phyloP scores from a whole-genome alignment of 1,140 invertebrate species.

The Drosophila ogumai region DNA sequence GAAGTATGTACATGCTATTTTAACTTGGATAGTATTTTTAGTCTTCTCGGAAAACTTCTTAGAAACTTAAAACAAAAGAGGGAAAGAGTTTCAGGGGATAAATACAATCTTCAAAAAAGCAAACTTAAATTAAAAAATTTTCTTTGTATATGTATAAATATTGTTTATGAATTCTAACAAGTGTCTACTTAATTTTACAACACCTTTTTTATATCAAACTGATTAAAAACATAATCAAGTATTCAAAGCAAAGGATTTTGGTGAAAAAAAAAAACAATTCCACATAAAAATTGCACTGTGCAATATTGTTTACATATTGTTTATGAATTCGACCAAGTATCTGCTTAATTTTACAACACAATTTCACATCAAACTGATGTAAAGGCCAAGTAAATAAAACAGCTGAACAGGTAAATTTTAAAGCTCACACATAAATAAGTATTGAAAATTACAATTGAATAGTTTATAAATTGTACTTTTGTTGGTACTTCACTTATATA shows the following conservation, averaged over 20 bases:
- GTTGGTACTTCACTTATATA: background rate
- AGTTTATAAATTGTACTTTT: background rate
- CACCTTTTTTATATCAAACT: background rate
- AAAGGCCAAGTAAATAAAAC: background rate
- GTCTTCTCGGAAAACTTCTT: background rate
- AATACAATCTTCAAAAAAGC: background rate
- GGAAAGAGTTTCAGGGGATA: background rate
- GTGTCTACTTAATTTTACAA: no score
- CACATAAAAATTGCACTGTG: no score
- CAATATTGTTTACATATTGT: no score
- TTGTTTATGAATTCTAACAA: background rate
- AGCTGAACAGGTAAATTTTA: no score
- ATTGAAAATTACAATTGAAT: background rate
- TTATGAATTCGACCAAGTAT: no score
- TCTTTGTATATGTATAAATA: background rate
- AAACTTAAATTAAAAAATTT: background rate
- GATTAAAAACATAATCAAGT: no score
- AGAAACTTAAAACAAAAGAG: no score
- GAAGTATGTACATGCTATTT: background rate
- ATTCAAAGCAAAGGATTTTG: no score
- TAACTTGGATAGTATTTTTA: background rate
- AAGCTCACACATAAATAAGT: background rate
- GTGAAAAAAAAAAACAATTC: no score
- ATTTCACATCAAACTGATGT: background rate
- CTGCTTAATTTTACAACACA: no score